Evolutionary conservation across 2,113 vertebrate genomes (phyloP), one percentile per base, ranked within the genome.

Genomic region (Micronycteris hirsuta): DNA sequence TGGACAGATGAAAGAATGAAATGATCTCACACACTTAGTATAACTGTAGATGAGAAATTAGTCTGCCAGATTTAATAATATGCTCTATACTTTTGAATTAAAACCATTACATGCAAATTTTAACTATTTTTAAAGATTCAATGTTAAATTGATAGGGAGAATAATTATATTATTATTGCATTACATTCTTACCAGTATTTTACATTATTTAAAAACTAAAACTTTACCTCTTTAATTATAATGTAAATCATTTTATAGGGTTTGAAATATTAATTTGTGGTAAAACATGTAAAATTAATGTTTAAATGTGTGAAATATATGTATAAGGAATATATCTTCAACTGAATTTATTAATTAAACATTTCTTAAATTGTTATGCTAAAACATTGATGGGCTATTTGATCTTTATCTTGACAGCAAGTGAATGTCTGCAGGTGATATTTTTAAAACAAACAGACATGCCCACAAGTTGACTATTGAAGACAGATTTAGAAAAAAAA

Each of bases 31-130:
- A 16, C 86, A 63, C 73, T 93, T 96, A 16, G 33, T 67, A 41
- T 43, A 38, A 86, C 80, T 95, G 41, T 85, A 73, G 33, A 89
- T 43, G n/a, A 95, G 76, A 92, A 94, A 97, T 95, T 94, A 96
- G 11, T 83, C 71, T 90, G 13, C 1, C 36, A 88, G 71, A 82
- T 2, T 81, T 85, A 93, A 93, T 92, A 84, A 94, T 87, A 93
- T 49, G 43, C 31, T 49, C 77, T 77, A 43, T 81, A 14, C 67
- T 58, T 77, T 93, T 93, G 83, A 31, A 89, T 86, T 96, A 19
- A 36, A 91, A 58, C 0, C 54, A 56, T 49, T 89, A 68, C 4
- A 36, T 83, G 26, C 84, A 73, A 96, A 96, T 11, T 92, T 73
- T 28, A 93, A 47, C 8, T 73, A 82, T 70, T 80, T 92, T 91